Evolutionary conservation across 2,888 invertebrate genomes (phyloP), one percentile per base, ranked within the genome.

Genomic region (Julus scandinavius): DNA sequence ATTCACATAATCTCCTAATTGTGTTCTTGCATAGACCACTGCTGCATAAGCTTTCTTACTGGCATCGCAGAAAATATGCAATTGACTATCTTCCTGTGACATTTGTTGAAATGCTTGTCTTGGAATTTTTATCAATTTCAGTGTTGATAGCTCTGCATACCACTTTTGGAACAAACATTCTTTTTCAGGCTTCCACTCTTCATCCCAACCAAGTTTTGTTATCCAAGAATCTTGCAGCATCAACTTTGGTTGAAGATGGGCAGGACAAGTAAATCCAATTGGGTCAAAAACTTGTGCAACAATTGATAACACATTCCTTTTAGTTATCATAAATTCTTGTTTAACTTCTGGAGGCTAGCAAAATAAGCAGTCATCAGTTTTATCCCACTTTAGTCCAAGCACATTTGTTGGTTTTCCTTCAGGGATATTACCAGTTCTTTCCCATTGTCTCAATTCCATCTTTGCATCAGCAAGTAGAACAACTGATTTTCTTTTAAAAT

Each of bases 221-320:
- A 15, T 9, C 86, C 86, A 86, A n/a, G n/a, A 49, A 20, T 86
- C 50, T 54, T 86, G 86, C 17, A 86, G n/a, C 38, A 86, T 45
- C 15, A 86, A 9, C 20, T 86, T 86, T 3, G 86, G 45, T 49
- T 41, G 20, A 13, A 50, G 15, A 13, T 20, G 1, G 5, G 49
- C 41, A 13, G 50, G 86, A n/a, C 17, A 49, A 4, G 49, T 45
- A 6, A 45, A 49, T 3, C 86, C 86, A 49, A 86, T 86, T n/a
- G 49, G 50, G n/a, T 86, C 86, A 86, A 86, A 86, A 38, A 86
- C 50, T 38, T 50, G n/a, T 13, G 86, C 41, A 0, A 49, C n/a
- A 17, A 50, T 29, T 15, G 86, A 49, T 41, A 86, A 13, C 9
- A 86, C n/a, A 86, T 45, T 45, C 29, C 86, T 86, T 17, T 86